Conservation (phyloP, 2,797 vertebrate genomes). For the Enteromius paludinosus region DNA sequence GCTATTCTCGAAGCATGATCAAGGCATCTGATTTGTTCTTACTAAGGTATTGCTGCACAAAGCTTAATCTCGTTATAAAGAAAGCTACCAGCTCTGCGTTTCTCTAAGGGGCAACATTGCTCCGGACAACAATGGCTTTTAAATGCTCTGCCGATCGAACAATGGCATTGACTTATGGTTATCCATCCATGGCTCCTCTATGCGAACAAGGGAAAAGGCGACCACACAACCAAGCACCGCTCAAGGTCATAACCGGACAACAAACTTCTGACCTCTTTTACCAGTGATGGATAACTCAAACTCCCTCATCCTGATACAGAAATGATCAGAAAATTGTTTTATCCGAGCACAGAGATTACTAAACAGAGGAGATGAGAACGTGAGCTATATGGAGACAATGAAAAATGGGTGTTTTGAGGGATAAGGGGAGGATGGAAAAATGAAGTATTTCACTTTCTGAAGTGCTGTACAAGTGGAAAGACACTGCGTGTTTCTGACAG, state of each 20-base stretch:
- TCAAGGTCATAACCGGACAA: conserved; percentile 36
- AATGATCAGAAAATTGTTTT: conserved; percentile 41
- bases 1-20: neutral
- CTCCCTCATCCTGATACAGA: conserved; percentile 29
- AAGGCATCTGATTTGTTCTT: conserved; percentile 11
- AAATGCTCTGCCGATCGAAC: conserved; percentile 72
- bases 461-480: neutral
- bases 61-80: neutral
- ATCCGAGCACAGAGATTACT: conserved; percentile 32
- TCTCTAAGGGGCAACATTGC: conserved; percentile 69
- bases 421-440: neutral
- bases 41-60: neutral
- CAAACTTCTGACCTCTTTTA: neutral
- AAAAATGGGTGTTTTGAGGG: conserved; percentile 17
- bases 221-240: conserved; percentile 5
- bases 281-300: conserved; percentile 30
- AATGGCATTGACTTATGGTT: conserved; percentile 52
- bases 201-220: conserved; percentile 4
- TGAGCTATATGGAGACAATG: conserved; percentile 21
- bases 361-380: conserved; percentile 14
- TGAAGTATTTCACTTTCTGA: neutral
- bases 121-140: conserved; percentile 69
- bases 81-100: conserved; percentile 13
- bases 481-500: conserved; percentile 5
- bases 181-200: conserved; percentile 7